Evolutionary conservation across 2,888 invertebrate genomes (phyloP), one percentile per base, ranked within the genome.

Genomic region (Chironomus tentans): DNA sequence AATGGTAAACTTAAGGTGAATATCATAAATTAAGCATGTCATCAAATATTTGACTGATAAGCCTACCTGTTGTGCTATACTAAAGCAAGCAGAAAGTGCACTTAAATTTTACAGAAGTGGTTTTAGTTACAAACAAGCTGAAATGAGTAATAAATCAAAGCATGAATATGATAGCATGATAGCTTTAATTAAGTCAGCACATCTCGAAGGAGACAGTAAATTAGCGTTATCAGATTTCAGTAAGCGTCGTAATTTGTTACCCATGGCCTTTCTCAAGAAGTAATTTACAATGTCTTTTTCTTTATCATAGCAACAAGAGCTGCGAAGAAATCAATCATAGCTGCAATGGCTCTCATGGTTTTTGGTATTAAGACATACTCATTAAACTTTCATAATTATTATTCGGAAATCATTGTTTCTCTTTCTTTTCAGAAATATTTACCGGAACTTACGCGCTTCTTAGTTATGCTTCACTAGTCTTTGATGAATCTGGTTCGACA

Each of bases 371-470:
- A 62, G n/a, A 38, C 13, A 68, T 12, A n/a, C 13, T 70, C 12
- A 21, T 62, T 62, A 10, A 38, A 18, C 21, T 62, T 62, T 62
- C 12, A 18, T 21, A 21, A 21, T 47, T 70, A 48, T 18, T 18
- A 15, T 13, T 15, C 18, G 46, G 13, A 21, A 48, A 70, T 4
- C n/a, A 24, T 68, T 68, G 13, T 38, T 68, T 13, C 12, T 68
- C 13, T 15, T 13, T 72, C 28, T 72, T 38, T 56, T 50, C 68
- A n/a, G 74, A 74, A 21, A 24, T 62, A 48, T 74, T 74, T 21
- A 48, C 82, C 73, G 84, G 84, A 22, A 81, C 82, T 76, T 84
- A 82, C 70, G 82, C 82, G 3, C 80, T 84, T 81, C 76, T 84
- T 5, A 84, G 81, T 77, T 83, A 83, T 47, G 82, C 84, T 3